Conservation (phyloP, 2,888 invertebrate genomes). For the Entomobrya proxima region DNA sequence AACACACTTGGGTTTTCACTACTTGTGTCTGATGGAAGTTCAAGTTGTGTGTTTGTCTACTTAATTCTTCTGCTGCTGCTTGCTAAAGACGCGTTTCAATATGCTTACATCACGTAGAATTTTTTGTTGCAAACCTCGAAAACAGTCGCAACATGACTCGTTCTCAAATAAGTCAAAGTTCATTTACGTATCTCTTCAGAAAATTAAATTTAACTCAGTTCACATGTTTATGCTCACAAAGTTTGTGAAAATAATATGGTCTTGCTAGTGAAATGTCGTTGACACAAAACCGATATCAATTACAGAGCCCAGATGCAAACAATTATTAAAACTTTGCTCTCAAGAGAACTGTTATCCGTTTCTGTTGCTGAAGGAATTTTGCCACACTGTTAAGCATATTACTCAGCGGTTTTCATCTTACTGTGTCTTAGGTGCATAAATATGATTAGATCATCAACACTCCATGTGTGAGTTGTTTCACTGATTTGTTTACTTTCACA, state of each 20-base stretch:
- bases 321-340: not conserved
- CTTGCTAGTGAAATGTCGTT: constrained; percentile 7
- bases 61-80: too few species aligned
- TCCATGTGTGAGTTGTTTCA: not conserved
- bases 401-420: not conserved
- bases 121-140: not conserved
- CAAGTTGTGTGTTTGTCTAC: not conserved
- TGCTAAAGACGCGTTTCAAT: too few species aligned
- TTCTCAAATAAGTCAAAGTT: not conserved
- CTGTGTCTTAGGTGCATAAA: not conserved
- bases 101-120: too few species aligned
- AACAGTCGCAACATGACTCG: not conserved
- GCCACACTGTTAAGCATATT: not conserved
- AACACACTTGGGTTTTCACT: not conserved
- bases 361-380: not conserved
- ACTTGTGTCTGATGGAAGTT: not conserved
- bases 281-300: constrained; percentile 3
- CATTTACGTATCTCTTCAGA: not conserved
- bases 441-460: constrained; percentile 19
- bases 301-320: constrained; percentile 7
- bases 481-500: constrained; percentile 59
- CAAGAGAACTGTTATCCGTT: not conserved
- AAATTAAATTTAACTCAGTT: not conserved
- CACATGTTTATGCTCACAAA: too few species aligned
- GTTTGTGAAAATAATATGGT: not conserved